Conservation (phyloP, 2,888 invertebrate genomes). For the Amphipyra berbera region DNA sequence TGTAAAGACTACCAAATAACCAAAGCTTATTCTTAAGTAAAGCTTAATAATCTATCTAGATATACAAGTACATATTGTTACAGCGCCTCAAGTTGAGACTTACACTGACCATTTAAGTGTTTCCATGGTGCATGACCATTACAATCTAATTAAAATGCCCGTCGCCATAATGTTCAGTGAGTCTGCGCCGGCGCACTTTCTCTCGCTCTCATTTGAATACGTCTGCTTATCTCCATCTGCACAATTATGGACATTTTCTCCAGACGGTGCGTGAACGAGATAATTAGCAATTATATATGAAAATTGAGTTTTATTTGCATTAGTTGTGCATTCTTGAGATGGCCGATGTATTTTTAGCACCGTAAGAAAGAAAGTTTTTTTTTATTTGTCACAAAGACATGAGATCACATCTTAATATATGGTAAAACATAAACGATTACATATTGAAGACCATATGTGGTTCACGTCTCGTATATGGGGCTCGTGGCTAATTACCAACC, state of each 20-base stretch:
- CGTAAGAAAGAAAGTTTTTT: neutral
- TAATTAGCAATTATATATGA: conserved; percentile 49
- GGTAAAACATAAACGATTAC: too few species aligned
- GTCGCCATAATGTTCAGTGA: conserved; percentile 35
- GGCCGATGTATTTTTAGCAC: conserved; percentile 2
- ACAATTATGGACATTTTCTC: conserved; percentile 63
- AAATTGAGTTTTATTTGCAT: conserved; percentile 46
- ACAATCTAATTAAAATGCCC: conserved; percentile 33
- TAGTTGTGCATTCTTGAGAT: conserved; percentile 26
- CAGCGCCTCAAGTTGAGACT: neutral
- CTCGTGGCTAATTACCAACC: too few species aligned
- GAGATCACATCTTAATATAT: too few species aligned
- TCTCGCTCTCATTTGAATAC: conserved; percentile 67
- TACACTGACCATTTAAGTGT: neutral
- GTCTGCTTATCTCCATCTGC: conserved; percentile 67
- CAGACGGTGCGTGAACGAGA: conserved; percentile 55
- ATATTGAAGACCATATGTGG: too few species aligned
- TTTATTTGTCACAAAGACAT: too few species aligned
- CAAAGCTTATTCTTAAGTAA: too few species aligned
- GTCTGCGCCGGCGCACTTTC: conserved; percentile 69
- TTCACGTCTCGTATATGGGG: too few species aligned
- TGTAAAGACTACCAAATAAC: too few species aligned
- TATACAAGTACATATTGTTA: neutral
- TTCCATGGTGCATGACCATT: conserved; percentile 19
- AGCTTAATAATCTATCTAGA: neutral